phyloP scores from a whole-genome alignment of 2,797 vertebrate genomes.

The Acropternis orthonyx region DNA sequence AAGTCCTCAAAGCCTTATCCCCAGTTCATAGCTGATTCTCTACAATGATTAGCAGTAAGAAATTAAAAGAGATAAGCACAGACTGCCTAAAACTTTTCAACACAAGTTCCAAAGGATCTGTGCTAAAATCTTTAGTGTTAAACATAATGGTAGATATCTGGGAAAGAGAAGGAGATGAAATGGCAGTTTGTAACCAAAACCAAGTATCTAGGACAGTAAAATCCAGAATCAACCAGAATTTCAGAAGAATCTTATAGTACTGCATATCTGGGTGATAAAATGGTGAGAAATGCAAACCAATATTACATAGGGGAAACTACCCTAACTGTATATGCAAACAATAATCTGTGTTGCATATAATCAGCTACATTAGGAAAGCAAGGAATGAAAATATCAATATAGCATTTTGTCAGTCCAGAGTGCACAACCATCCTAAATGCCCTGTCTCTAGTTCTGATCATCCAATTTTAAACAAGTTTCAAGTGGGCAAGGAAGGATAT shows the following conservation, averaged over 20 bases:
- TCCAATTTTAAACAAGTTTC: not conserved
- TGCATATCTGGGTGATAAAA: not conserved
- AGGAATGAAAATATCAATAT: not conserved
- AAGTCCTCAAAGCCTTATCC: not conserved
- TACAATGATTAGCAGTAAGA: not conserved
- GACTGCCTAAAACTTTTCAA: not conserved
- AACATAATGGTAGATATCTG: not conserved
- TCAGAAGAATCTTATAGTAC: not conserved
- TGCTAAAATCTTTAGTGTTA: not conserved
- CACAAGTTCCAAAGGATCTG: not conserved
- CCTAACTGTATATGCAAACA: not conserved
- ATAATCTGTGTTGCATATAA: not conserved
- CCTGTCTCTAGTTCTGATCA: not conserved
- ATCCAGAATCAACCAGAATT: not conserved
- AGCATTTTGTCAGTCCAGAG: not conserved
- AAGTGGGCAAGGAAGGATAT: not conserved
- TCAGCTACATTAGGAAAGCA: not conserved
- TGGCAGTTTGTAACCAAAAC: not conserved
- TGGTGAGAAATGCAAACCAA: not conserved
- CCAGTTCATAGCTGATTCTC: not conserved
- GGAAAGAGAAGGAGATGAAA: not conserved
- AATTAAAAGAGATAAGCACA: not conserved
- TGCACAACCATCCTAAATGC: not conserved
- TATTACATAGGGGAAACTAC: not conserved
- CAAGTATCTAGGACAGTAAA: not conserved